phyloP scores from a whole-genome alignment of 2,888 invertebrate species.

The Volucella inflata region DNA sequence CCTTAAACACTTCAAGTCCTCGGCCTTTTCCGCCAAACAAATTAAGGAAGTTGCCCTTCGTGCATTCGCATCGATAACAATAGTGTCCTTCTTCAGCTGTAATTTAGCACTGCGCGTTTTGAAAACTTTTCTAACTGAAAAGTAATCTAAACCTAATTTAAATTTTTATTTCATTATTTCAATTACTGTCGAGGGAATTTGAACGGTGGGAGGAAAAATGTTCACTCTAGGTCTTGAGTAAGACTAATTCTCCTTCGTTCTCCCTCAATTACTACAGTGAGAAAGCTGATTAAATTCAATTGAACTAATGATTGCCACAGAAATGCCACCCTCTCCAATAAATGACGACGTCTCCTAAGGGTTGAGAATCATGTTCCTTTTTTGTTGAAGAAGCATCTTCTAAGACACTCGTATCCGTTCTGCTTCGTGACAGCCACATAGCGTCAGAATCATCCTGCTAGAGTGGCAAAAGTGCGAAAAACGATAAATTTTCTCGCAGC shows the following conservation, averaged over 20 bases:
- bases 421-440: conserved; percentile 4
- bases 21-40: not conserved
- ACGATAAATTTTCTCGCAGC: conserved; percentile 55
- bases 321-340: conserved; percentile 21
- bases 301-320: conserved; percentile 65
- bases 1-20: not conserved
- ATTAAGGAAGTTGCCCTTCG: not conserved
- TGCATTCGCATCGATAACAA: not conserved
- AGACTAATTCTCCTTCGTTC: conserved; percentile 34
- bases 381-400: conserved; percentile 6
- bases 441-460: conserved; percentile 18
- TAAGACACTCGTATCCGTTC: not conserved
- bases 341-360: conserved; percentile 12
- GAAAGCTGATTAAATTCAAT: conserved; percentile 70
- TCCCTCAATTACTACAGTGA: conserved; percentile 38
- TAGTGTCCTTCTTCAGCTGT: not conserved
- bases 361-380: conserved; percentile 11
- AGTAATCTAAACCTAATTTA: conserved; percentile 25
- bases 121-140: not conserved
- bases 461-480: conserved; percentile 46
- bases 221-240: conserved; percentile 15
- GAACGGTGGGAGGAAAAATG: not conserved
- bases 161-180: conserved; percentile 47
- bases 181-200: not conserved
- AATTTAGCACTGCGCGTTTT: conserved; percentile 2